Conservation (phyloP, 2,797 vertebrate species). For the Argyrosomus regius region DNA sequence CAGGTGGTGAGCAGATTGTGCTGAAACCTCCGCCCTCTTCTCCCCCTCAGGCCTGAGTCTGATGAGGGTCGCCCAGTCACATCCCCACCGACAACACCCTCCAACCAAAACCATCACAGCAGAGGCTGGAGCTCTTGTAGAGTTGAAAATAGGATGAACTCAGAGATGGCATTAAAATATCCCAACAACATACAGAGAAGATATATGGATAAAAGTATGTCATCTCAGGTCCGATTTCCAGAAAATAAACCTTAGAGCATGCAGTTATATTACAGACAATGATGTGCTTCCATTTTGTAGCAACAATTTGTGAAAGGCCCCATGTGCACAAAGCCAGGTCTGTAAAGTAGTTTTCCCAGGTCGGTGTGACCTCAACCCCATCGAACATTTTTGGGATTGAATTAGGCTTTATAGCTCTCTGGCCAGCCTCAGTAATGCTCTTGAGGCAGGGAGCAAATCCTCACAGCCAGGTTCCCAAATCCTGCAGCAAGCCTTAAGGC, state of each 20-base stretch:
- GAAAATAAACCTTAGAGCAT: neutral
- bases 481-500: neutral
- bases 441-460: neutral
- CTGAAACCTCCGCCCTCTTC: constrained; percentile 38
- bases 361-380: neutral
- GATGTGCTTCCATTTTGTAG: neutral
- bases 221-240: too few species aligned
- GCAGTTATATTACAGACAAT: neutral
- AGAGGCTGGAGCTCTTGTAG: constrained; percentile 31
- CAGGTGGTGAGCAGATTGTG: constrained; percentile 79
- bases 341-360: neutral
- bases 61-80: constrained; percentile 31
- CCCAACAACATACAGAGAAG: constrained; percentile 1
- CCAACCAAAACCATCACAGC: constrained; percentile 45
- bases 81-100: constrained; percentile 13
- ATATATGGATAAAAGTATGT: neutral
- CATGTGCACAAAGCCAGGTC: neutral
- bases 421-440: neutral
- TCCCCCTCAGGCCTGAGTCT: constrained; percentile 41
- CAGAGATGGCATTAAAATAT: constrained; percentile 22
- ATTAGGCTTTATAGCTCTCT: neutral
- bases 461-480: neutral
- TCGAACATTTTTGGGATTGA: neutral
- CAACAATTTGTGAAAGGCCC: too few species aligned
- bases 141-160: constrained; percentile 33